Evolutionary conservation across 2,888 invertebrate species (phyloP), one percentile per base, ranked within the genome.

Genomic region (Eueremaeus valkanovi): DNA sequence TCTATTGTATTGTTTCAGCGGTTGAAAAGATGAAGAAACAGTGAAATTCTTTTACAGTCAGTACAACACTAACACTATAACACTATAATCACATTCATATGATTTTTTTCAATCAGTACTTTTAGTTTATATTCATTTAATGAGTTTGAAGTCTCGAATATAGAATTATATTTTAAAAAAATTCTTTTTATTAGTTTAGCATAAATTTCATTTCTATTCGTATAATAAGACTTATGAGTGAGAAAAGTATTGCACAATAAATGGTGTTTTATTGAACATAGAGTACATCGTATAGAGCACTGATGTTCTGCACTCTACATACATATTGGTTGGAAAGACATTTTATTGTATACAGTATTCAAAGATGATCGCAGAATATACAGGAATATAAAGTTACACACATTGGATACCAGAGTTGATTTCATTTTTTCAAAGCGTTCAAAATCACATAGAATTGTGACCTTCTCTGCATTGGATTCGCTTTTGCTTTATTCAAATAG

Each of bases 401-500:
- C n/a, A 45, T 70, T 5, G 55, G 27, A 24, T 33, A 36, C 11
- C 36, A 29, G 58, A 70, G 40, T 27, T 70, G n/a, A 70, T 70
- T 45, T 70, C 6, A 45, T 70, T 70, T n/a, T n/a, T 70, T 1
- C 16, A 42, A 29, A 27, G 16, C 45, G 45, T 11, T 70, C 31
- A 42, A 70, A 27, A 42, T 70, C 70, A 29, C 18, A 70, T 45
- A 70, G 27, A 42, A 70, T 18, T 42, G 18, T 70, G 66, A 66
- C 66, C 66, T 66, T 29, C 40, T 66, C 16, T 21, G 66, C 66
- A 40, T 58, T 70, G 24, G 36, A 70, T 42, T 70, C 70, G 45
- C 63, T 70, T 70, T 70, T 70, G 70, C 68, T 70, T 70, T 74
- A 63, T 31, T 66, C 33, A 74, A 75, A 75, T 70, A n/a, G 49